Base-by-base conservation (phyloP, 2,888 invertebrate species). In the Tricholauxania praeusta region DNA sequence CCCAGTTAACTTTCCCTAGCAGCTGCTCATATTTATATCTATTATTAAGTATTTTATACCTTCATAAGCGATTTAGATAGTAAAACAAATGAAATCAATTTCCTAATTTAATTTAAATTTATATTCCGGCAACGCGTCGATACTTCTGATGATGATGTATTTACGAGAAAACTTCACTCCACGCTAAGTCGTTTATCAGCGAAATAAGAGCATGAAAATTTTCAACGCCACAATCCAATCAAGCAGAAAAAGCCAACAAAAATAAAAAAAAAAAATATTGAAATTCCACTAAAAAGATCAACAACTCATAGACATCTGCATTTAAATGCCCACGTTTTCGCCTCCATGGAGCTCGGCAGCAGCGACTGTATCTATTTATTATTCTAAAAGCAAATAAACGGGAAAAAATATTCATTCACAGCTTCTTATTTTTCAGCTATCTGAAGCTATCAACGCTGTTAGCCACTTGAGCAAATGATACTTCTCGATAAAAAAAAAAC, bases 161-260 rank as follows among this genome's bases (percentile, higher is more conserved):
- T 64, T 28, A 64, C 64, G 51, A 64, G 64, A 5, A 51, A 51
- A 22, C 15, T 64, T 64, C 64, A 64, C 64, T 64, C 51, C 15
- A 64, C 64, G 28, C 51, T 49, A 49, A 5, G 1, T 22, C 49
- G 15, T 49, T 64, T 64, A 64, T 64, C 64, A 52, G 64, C 64
- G 17, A 22, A 64, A 64, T 22, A 64, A 28, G 59, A 49, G 19
- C 60, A 51, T 60, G 59, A 59, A 68, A 19, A 69, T 69, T 69
- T 69, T 69, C 69, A 69, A 69, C 69, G 60, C 69, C 48, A 32
- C 60, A 60, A 69, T 69, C 60, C 69, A 69, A 69, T 69, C 69
- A 69, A 69, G 47, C 59, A 49, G 52, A 12, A 51, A 12, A 14
- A 39, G 53, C 12, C 15, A 39, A 28, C 22, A 14, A 52, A 52